Base-by-base conservation (phyloP, 2,888 invertebrate genomes). In the Ecliptopera silaceata region DNA sequence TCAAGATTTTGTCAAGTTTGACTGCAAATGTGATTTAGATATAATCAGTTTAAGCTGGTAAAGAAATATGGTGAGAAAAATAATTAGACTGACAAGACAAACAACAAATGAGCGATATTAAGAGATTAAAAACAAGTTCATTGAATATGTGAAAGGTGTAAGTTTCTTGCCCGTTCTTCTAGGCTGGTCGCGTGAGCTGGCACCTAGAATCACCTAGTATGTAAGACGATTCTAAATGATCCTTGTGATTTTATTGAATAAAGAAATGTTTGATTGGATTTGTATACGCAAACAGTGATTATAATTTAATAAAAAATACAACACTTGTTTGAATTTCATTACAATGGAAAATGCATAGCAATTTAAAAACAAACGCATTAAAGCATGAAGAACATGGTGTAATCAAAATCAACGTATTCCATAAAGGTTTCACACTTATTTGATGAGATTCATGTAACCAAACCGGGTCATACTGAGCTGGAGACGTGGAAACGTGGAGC, bases 391-490 rank as follows among this genome's bases (percentile, higher is more conserved):
- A 36, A n/a, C 5, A 42, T 48, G 20, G 42, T 47, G 48, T 10
- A 48, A 54, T 46, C 31, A 46, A 56, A 60, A 65, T 59, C 59
- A 49, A 36, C 49, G 32, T 43, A 55, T 47, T 29, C 58, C 52
- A 55, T 58, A 56, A 54, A 61, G 51, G 61, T 53, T 41, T 46
- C 13, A 29, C 4, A 31, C 47, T 20, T 22, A 52, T 57, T 49
- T 17, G 20, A 11, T 49, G 12, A 41, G 53, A 52, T 59, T 59
- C 50, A 54, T 55, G 38, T 48, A 41, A 52, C 46, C 8, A 42
- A 65, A 61, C 17, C 56, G 38, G 63, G 65, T 58, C 59, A 58
- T 32, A 61, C n/a, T n/a, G n/a, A n/a, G n/a, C n/a, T n/a, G n/a
- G n/a, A n/a, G n/a, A n/a, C n/a, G 59, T 53, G 63, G 17, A 61